Evolutionary conservation across 1,140 invertebrate genomes (phyloP), one percentile per base, ranked within the genome.

Genomic region (Ostrea denselamellosa): DNA sequence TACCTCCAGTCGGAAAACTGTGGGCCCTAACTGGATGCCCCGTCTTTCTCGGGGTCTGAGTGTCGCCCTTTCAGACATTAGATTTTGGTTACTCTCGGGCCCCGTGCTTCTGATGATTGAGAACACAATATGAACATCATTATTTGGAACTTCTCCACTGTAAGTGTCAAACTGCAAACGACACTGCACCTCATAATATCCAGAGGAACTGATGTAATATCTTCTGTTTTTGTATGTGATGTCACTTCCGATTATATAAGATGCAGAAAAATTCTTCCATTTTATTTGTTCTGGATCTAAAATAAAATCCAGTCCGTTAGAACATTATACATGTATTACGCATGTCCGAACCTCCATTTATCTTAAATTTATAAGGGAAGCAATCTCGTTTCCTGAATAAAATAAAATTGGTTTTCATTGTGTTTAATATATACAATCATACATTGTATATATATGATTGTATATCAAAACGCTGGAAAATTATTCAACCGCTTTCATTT

Each of bases 151-250:
- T 34, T 3, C 14, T 2, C 3, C 28, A 71, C 9, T 25, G 22
- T 71, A 71, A 8, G 22, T 71, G 28, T 71, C 68, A 71, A 71
- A 71, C 68, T 71, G 68, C 22, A 71, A 14, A 71, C 68, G 68
- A 71, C 68, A 71, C 25, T 71, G 68, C 14, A 71, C 68, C 25
- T 71, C 68, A 22, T 71, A 71, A 71, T 71, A 71, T 9, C 68
- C 68, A 25, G n/a, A 7, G 10, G 68, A 28, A 34, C 28, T 71
- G 68, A 71, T 12, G 68, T 71, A 71, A 71, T 28, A 71, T 71
- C 68, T n/a, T 71, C 68, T 71, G 25, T 71, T 34, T 34, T 34
- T 71, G 68, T 71, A 71, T 10, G n/a, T 71, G n/a, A 71, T 71
- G 25, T 71, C 68, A 71, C 7, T 71, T 28, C 68, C 68, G 68